These are phyloP conservation scores for Perithous albicinctus DNA, from an alignment of 2,888 invertebrate species.

Conservation along the genomic window DNA sequence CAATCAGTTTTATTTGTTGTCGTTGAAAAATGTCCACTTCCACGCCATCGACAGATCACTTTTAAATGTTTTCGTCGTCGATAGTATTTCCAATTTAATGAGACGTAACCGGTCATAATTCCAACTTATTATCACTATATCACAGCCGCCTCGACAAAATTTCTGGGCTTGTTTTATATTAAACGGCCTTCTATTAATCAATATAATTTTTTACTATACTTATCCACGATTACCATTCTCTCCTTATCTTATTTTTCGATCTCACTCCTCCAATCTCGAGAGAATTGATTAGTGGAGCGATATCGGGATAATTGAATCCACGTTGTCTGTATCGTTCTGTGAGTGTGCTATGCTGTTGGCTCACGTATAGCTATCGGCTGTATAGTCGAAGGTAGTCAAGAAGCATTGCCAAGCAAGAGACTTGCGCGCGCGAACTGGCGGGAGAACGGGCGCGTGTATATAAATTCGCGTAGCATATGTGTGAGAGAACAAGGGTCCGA, in stretches of 20 bases:
- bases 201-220: neutral
- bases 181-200: too few species aligned
- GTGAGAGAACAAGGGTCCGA: slow-evolving; percentile 43
- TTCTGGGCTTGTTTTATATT: too few species aligned
- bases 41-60: too few species aligned
- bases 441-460: slow-evolving; percentile 51
- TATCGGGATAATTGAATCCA: slow-evolving; percentile 45
- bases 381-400: neutral
- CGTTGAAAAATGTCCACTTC: too few species aligned
- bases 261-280: neutral
- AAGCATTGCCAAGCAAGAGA: slow-evolving; percentile 30
- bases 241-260: neutral
- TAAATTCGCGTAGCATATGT: neutral
- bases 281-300: slow-evolving; percentile 31
- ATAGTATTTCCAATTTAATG: too few species aligned
- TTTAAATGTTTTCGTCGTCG: too few species aligned
- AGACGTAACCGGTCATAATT: too few species aligned
- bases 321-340: neutral
- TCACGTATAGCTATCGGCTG: neutral
- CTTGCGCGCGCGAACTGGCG: slow-evolving; percentile 65
- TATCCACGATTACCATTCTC: neutral
- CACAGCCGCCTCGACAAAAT: too few species aligned
- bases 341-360: neutral
- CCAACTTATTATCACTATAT: too few species aligned
- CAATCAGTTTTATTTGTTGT: too few species aligned